Conservation (phyloP, 2,113 vertebrate genomes). For the Cottus gobio region DNA sequence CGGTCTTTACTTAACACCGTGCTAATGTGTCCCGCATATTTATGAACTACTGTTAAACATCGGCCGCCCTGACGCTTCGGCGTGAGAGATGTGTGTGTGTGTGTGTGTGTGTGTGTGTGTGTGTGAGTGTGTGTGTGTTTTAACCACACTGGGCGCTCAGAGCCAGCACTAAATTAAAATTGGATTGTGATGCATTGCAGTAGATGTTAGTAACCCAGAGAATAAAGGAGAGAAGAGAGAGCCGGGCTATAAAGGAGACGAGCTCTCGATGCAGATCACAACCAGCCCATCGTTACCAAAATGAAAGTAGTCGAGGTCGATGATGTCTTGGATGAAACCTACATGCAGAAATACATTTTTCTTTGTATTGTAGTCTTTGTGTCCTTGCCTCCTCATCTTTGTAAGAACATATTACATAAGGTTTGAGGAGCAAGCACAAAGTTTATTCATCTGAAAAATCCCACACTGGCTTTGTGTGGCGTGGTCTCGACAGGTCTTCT, state of each 20-base stretch:
- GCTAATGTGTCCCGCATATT: conserved; percentile 78
- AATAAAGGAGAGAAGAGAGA: conserved; percentile 56
- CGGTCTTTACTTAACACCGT: conserved; percentile 68
- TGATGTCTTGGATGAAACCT: conserved; percentile 23
- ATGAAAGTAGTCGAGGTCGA: conserved; percentile 38
- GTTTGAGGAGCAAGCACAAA: conserved; percentile 4
- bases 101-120: conserved; percentile 34
- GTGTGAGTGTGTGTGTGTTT: conserved; percentile 43
- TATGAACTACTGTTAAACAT: conserved; percentile 74
- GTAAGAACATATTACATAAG: conserved; percentile 36
- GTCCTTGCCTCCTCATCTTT: not conserved
- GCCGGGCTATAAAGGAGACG: conserved; percentile 45
- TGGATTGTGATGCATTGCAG: conserved; percentile 84
- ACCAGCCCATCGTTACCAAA: conserved; percentile 47
- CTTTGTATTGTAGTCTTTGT: not conserved
- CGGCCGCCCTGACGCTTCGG: conserved; percentile 45
- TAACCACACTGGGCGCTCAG: conserved; percentile 62
- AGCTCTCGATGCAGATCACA: conserved; percentile 55
- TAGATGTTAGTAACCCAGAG: conserved; percentile 70
- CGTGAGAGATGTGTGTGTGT: conserved; percentile 43
- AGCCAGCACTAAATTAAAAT: conserved; percentile 80
- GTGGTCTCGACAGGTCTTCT: conserved; percentile 43
- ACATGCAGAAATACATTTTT: conserved; percentile 4
- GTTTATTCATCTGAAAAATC: conserved; percentile 40
- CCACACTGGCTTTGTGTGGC: conserved; percentile 21